Evolutionary conservation across 2,888 invertebrate species (phyloP).

Genomic region (Notocelia uddmanniana): DNA sequence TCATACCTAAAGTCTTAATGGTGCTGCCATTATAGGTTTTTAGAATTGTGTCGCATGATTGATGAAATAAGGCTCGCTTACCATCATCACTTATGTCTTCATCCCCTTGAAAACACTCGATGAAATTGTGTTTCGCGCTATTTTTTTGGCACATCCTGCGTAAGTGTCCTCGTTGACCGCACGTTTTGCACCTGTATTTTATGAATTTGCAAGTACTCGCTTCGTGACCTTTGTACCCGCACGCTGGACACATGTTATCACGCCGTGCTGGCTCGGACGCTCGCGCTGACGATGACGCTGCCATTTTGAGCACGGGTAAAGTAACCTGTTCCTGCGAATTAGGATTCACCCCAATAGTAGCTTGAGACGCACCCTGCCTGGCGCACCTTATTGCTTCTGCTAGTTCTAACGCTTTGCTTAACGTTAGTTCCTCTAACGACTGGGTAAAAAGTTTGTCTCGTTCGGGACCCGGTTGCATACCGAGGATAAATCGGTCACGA

Average conservation of each 20-base stretch:
- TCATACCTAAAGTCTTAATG: slow-evolving; percentile 22
- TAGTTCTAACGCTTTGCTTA: slow-evolving; percentile 43
- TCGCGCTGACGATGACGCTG: background rate
- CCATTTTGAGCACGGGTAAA: slow-evolving; percentile 6
- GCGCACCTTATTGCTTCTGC: slow-evolving; percentile 43
- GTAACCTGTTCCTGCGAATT: too few species aligned
- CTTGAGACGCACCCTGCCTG: background rate
- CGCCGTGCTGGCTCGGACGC: background rate
- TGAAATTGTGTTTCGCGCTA: background rate
- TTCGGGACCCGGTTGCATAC: slow-evolving; percentile 34
- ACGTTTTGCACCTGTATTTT: slow-evolving; percentile 4
- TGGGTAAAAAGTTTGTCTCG: slow-evolving; percentile 32
- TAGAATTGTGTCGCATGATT: slow-evolving; percentile 32
- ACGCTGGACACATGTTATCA: background rate
- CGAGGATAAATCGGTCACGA: slow-evolving; percentile 38
- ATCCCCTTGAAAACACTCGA: background rate
- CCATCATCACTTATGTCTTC: background rate
- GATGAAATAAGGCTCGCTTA: background rate
- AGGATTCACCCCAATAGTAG: too few species aligned
- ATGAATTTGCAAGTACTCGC: slow-evolving; percentile 2
- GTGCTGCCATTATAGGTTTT: slow-evolving; percentile 31
- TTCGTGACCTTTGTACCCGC: slow-evolving; percentile 18
- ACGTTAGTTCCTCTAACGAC: slow-evolving; percentile 28
- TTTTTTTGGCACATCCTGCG: slow-evolving; percentile 1
- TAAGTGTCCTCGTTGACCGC: background rate